Base-by-base conservation (phyloP, 2,888 invertebrate species). In the Rhamphomyia laevipes region DNA sequence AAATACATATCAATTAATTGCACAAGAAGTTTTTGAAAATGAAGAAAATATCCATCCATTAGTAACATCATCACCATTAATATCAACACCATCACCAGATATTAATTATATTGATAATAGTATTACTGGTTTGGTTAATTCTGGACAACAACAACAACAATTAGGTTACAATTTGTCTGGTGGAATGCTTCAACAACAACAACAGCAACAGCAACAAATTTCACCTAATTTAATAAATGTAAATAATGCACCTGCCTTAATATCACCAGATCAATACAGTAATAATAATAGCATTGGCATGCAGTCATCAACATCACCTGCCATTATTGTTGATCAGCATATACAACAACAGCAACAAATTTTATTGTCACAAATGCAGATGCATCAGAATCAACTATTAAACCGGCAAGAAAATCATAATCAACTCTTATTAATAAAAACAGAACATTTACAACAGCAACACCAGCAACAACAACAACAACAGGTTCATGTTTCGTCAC, bases 1-100 rank as follows among this genome's bases (percentile, higher is more conserved):
- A 7, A 80, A 80, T 62, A 73, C 77, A 4, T 83, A 81, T 60
- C 81, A 82, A 58, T 62, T 82, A 54, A 74, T 81, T 13, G 74
- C 78, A 10, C 73, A 76, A 45, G 64, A 75, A 46, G 63, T 76
- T 47, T 78, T 80, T 50, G 79, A 80, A 52, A 78, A 81, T 63
- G 80, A 80, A 52, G 82, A 82, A 57, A 77, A 77, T 43, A 43
- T 40, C 38, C 51, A 48, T 47, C 55, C 47, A 44, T 56, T 56
- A 51, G 50, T 53, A 43, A 46, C 54, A 57, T 50, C 49, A 49
- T 49, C 60, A 52, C 54, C 57, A 49, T 56, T 58, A 57, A 47
- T 58, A 57, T 7, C 56, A 54, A 13, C 53, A 51, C 43, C 53
- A 49, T 37, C 53, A 51, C 12, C 57, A 55, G 33, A 21, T 23